A percentile compares a stretch with the other conserved stretches of the same genome.
These are phyloP conservation scores for Neodiprion pinetum DNA, from an alignment of 1,140 invertebrate species.

Conservation along the genomic window DNA sequence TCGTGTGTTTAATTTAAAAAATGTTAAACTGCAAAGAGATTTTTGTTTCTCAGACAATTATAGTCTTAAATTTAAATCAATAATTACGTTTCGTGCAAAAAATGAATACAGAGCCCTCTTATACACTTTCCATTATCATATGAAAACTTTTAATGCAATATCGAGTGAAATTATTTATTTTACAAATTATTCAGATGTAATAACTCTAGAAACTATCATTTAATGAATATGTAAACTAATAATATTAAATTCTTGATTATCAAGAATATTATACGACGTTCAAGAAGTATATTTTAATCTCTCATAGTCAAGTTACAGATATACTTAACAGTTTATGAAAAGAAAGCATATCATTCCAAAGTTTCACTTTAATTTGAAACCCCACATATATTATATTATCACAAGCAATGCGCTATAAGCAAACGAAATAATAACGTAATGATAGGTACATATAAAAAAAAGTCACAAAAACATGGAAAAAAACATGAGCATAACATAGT, in stretches of 20 bases:
- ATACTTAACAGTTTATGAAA: background rate
- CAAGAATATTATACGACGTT: background rate
- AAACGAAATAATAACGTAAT: background rate
- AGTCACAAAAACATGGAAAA: background rate
- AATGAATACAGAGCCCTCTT: background rate
- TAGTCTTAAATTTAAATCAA: no score
- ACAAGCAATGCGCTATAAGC: background rate
- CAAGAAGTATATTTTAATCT: conserved; percentile 4
- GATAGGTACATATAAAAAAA: background rate
- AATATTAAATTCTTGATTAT: no score
- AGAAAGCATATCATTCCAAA: background rate
- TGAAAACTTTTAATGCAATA: no score
- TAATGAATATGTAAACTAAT: no score
- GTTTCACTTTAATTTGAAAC: background rate
- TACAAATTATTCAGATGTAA: no score
- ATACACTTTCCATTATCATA: no score
- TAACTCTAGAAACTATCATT: no score
- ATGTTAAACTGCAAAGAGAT: background rate
- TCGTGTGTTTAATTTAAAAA: background rate
- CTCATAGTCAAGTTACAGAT: background rate
- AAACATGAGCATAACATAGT: conserved; percentile 2
- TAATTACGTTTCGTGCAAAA: background rate
- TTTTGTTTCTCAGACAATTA: no score
- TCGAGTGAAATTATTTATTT: no score
- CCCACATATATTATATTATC: background rate